Conservation (phyloP, 2,113 vertebrate genomes). For the Sapajus apella region DNA sequence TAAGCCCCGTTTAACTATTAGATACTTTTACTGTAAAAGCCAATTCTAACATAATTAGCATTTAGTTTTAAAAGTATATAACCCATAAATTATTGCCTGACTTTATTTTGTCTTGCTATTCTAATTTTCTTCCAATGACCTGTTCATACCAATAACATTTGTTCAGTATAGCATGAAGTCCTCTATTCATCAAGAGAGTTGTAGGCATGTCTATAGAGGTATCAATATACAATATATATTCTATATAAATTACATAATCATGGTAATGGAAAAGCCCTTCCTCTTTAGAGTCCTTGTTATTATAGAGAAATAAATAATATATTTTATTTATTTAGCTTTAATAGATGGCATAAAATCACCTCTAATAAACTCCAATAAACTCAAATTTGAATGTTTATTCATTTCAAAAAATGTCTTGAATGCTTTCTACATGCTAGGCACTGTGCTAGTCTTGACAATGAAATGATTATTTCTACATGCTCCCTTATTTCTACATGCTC, state of each 20-base stretch:
- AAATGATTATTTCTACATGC: constrained; percentile 21
- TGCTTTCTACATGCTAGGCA: neutral
- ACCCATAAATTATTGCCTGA: neutral
- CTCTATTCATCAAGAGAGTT: neutral
- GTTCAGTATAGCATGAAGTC: neutral
- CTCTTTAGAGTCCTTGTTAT: neutral
- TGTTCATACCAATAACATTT: neutral
- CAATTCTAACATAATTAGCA: neutral
- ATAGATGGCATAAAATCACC: neutral
- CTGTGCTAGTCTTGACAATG: neutral
- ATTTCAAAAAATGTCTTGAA: neutral
- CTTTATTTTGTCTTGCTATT: neutral
- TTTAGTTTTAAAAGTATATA: neutral
- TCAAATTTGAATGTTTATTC: neutral
- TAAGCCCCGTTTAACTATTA: neutral
- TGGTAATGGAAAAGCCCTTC: neutral
- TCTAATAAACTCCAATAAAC: neutral
- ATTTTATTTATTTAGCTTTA: neutral
- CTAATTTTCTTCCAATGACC: neutral
- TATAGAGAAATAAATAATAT: neutral
- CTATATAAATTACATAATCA: neutral
- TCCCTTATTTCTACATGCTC: neutral
- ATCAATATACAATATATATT: neutral
- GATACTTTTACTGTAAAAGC: neutral
- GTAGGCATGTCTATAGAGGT: neutral